Conservation (phyloP, 2,888 invertebrate species). For the Lycia hirtaria region DNA sequence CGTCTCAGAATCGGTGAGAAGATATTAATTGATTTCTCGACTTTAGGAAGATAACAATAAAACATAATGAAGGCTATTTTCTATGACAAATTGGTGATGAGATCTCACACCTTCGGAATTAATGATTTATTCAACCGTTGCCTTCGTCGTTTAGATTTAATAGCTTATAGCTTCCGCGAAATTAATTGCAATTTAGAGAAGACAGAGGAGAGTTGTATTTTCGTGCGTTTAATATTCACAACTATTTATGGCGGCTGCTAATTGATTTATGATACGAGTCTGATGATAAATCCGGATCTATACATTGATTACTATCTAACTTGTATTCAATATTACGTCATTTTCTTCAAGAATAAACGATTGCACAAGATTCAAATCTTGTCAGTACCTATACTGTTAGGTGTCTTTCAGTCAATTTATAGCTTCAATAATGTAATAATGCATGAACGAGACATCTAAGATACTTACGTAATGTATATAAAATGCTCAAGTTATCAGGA, state of each 20-base stretch:
- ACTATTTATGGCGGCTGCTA: not conserved
- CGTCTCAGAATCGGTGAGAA: conserved; percentile 33
- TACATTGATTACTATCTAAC: too few species aligned
- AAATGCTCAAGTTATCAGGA: too few species aligned
- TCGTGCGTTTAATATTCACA: not conserved
- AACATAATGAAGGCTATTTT: conserved; percentile 13
- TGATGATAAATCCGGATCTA: not conserved
- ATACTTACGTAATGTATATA: too few species aligned
- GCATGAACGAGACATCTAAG: too few species aligned
- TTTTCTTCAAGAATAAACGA: too few species aligned
- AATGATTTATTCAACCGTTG: not conserved
- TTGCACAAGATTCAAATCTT: too few species aligned
- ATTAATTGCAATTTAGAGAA: not conserved
- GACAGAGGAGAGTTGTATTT: not conserved
- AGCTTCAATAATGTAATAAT: too few species aligned
- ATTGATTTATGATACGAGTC: not conserved
- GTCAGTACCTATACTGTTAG: too few species aligned
- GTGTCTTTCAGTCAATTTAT: too few species aligned
- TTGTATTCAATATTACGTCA: too few species aligned
- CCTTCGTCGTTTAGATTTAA: not conserved
- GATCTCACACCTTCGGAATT: conserved; percentile 21
- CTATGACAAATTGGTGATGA: conserved; percentile 23
- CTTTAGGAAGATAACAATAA: conserved; percentile 16
- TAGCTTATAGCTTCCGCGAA: conserved; percentile 17
- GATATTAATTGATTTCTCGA: conserved; percentile 37